These are phyloP conservation scores for Thalassophryne amazonica DNA, from an alignment of 2,797 vertebrate genomes.

Conservation along the genomic window DNA sequence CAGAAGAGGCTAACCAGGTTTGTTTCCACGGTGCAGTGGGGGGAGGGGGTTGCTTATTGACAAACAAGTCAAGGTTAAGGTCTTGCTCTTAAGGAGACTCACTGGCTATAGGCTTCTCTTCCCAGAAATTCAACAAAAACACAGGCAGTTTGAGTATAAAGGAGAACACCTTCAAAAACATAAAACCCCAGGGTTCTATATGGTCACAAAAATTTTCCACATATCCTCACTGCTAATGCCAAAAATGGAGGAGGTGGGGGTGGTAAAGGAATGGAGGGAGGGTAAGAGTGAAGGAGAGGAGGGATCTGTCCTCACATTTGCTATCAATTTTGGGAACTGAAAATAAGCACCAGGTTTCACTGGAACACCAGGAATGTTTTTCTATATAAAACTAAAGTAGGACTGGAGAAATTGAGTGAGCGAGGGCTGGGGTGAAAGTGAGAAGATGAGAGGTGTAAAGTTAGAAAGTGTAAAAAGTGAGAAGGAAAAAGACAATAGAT, in stretches of 20 bases:
- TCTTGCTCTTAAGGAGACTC: slow-evolving; percentile 59
- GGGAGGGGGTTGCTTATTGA: slow-evolving; percentile 72
- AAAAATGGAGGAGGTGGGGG: slow-evolving; percentile 52
- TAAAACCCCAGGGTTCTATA: slow-evolving; percentile 68
- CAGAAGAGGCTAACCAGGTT: slow-evolving; percentile 80
- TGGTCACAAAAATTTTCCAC: slow-evolving; percentile 78
- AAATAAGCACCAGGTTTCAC: slow-evolving; percentile 81
- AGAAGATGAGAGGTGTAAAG: slow-evolving; percentile 24
- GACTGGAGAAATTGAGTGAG: slow-evolving; percentile 23
- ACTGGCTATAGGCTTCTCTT: slow-evolving; percentile 54
- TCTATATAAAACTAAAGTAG: slow-evolving; percentile 74
- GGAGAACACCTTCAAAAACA: slow-evolving; percentile 77
- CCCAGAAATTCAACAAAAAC: slow-evolving; percentile 65
- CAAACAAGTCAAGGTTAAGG: slow-evolving; percentile 74
- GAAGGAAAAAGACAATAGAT: slow-evolving; percentile 1
- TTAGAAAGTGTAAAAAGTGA: slow-evolving; percentile 5
- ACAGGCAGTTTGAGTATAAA: slow-evolving; percentile 64
- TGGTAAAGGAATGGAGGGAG: slow-evolving; percentile 15
- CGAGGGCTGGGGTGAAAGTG: slow-evolving; percentile 3
- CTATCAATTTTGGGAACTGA: slow-evolving; percentile 82
- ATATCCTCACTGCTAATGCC: slow-evolving; percentile 67
- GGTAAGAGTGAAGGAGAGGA: slow-evolving; percentile 53
- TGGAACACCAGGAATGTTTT: slow-evolving; percentile 81
- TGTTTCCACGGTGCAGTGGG: slow-evolving; percentile 68
- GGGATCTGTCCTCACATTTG: slow-evolving; percentile 81